Base-by-base conservation (phyloP, 2,113 vertebrate species). In the Apaloderma vittatum region DNA sequence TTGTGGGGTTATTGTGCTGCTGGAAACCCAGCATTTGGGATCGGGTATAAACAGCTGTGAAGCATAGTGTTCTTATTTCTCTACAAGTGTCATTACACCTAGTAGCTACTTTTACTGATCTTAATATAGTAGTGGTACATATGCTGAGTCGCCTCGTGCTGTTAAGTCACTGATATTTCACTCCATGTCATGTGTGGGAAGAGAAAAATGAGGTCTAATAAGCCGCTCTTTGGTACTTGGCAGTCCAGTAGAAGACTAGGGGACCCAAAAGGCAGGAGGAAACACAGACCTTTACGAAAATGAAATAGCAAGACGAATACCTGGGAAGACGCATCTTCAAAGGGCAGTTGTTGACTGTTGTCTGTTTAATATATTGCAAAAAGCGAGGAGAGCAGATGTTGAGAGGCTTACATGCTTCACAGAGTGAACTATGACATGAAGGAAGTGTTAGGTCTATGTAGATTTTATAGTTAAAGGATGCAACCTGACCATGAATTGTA, bases 361-460 rank as follows among this genome's bases (percentile, higher is more conserved):
- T 48, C 15, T n/a, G 30, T 68, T 61, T 55, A 26, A 16, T 43
- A 9, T 20, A 12, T 37, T 63, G 66, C 48, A 85, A 34, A 74
- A 90, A 82, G 10, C 22, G 52, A 82, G 58, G 57, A 54, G n/a
- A 57, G 26, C 24, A 23, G 22, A 2, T 3, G 5, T 12, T 0
- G 1, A 70, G 36, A 36, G 32, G 59, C 19, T 30, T n/a, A 6
- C 0, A 0, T 78, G 61, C 61, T 59, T 7, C 30, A 40, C 34
- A 54, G 77, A 46, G 36, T 18, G 7, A 76, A 49, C 27, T 49
- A 24, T 10, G 49, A 20, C 3, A 2, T 15, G 22, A 79, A 75
- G 27, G 36, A 76, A 55, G 61, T 40, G 5, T 49, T 83, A 11
- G 4, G 4, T 1, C 0, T 46, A 24, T 0, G 0, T 34, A 17